Base-by-base conservation (phyloP, 2,797 vertebrate species). In the Tapera naevia region DNA sequence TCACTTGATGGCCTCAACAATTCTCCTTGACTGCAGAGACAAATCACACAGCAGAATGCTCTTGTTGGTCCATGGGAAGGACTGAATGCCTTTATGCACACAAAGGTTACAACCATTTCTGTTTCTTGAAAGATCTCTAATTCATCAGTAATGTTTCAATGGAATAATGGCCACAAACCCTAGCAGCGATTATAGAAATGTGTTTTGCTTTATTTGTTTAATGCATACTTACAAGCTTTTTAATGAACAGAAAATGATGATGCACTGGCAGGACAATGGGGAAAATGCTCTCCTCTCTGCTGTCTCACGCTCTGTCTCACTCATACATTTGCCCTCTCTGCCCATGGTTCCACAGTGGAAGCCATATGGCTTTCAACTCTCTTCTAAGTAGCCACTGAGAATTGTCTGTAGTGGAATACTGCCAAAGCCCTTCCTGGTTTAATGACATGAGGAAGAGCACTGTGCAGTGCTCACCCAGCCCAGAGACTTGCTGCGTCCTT, bases 291-390 rank as follows among this genome's bases (percentile, higher is more conserved):
- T 87, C 32, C 35, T 70, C 72, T 94, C 91, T 48, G 88, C 90
- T 91, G 90, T 73, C 96, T 95, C 39, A 3, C 16, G 1, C 39
- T 57, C 71, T 65, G 69, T 66, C 89, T 88, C 91, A 91, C 91
- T 66, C 89, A 62, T 83, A 93, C 91, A 73, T 96, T 97, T 90
- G 95, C 91, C 95, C 97, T 97, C 92, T 61, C 70, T 70, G 94
- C 88, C 95, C 57, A 41, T 86, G 89, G 96, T 93, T 83, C 81
- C 71, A n/a, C 76, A 62, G 75, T 66, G 73, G 46, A 93, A 96
- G 96, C 97, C 97, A 97, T 94, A 96, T 96, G 94, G 96, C 96
- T 96, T 96, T 84, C 76, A 92, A 75, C 80, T 50, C 81, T 85
- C 65, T 91, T 76, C 80, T 94, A 92, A 97, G 95, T 96, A 96